Conservation (phyloP, 2,113 vertebrate species). For the Malurus melanocephalus region DNA sequence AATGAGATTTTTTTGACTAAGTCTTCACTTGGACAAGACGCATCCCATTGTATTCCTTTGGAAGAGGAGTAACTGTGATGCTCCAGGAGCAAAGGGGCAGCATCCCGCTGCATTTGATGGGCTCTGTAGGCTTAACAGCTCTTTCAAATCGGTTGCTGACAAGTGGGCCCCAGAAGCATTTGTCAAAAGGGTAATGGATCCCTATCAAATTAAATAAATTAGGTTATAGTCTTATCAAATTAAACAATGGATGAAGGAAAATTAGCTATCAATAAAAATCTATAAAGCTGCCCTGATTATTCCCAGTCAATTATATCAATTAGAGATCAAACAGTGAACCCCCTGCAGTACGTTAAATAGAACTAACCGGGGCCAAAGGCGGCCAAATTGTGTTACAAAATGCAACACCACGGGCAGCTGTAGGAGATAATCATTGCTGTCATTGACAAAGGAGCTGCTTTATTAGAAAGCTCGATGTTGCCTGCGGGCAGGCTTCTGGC, state of each 20-base stretch:
- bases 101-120: slow-evolving; percentile 47
- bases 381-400: slow-evolving; percentile 84
- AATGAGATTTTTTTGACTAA: not conserved
- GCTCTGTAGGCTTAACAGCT: slow-evolving; percentile 77
- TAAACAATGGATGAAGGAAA: slow-evolving; percentile 81
- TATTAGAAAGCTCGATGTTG: slow-evolving; percentile 78
- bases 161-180: slow-evolving; percentile 80
- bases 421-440: slow-evolving; percentile 74
- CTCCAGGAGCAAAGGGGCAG: not conserved
- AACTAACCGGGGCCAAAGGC: slow-evolving; percentile 76
- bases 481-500: slow-evolving; percentile 75
- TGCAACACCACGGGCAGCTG: slow-evolving; percentile 81
- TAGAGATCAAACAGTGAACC: slow-evolving; percentile 84
- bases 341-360: slow-evolving; percentile 81
- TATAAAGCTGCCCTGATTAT: slow-evolving; percentile 76
- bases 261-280: slow-evolving; percentile 86
- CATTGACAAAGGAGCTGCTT: slow-evolving; percentile 80
- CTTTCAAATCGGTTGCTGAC: slow-evolving; percentile 81
- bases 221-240: slow-evolving; percentile 81
- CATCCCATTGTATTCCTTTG: not conserved
- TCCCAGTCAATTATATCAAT: slow-evolving; percentile 88
- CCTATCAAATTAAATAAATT: slow-evolving; percentile 82
- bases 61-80: not conserved
- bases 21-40: not conserved
- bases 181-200: slow-evolving; percentile 82